These are phyloP conservation scores for Boloria euphrosyne DNA, from an alignment of 2,888 invertebrate species.

Conservation along the genomic window DNA sequence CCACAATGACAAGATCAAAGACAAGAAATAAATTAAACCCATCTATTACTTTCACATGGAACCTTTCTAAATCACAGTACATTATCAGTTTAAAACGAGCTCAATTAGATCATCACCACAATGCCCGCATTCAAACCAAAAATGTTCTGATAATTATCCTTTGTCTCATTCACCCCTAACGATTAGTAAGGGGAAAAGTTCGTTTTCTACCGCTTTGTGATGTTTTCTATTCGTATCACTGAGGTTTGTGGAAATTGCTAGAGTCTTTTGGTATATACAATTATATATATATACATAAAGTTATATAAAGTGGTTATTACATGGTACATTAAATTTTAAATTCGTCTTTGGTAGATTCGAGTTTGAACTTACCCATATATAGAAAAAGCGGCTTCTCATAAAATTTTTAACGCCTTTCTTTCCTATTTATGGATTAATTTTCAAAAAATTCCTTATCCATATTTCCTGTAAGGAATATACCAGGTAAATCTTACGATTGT, in stretches of 20 bases:
- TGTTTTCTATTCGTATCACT: not conserved
- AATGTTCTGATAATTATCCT: slow-evolving; percentile 49
- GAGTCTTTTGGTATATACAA: not conserved
- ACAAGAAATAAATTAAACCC: not conserved
- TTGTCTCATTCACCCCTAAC: slow-evolving; percentile 60
- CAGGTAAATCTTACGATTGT: too few relatives aligned
- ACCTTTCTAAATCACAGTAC: slow-evolving; percentile 19
- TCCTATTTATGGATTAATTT: too few relatives aligned
- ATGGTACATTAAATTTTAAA: too few relatives aligned
- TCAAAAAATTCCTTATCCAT: too few relatives aligned
- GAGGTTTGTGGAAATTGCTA: not conserved
- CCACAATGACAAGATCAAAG: not conserved
- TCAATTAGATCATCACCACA: slow-evolving; percentile 29
- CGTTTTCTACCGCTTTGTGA: not conserved
- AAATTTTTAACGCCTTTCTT: too few relatives aligned
- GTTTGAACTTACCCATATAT: too few relatives aligned
- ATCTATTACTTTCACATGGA: not conserved
- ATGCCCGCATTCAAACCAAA: slow-evolving; percentile 33
- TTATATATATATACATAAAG: not conserved
- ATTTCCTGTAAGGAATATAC: too few relatives aligned
- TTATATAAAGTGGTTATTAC: not conserved
- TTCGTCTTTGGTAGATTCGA: too few relatives aligned
- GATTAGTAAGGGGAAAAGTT: slow-evolving; percentile 20
- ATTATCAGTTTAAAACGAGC: slow-evolving; percentile 32
- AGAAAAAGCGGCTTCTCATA: too few relatives aligned